A percentile compares a stretch with the other conserved stretches of the same genome.
Evolutionary conservation across 2,113 vertebrate species (phyloP).

Genomic region (Bombycilla garrulus): DNA sequence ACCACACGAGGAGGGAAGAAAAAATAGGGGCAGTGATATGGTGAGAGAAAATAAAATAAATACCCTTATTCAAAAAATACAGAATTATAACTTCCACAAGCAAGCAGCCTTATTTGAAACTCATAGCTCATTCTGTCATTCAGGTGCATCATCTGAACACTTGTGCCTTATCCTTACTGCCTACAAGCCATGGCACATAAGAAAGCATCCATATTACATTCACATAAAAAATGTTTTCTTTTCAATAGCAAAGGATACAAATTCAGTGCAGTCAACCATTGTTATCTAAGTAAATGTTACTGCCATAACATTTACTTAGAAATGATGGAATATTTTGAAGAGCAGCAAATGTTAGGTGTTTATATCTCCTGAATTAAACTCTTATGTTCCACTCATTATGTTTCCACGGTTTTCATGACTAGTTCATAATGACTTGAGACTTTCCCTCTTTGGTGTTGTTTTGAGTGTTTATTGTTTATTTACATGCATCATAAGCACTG

Average conservation of each 20-base stretch:
- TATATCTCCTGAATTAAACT: not conserved
- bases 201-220: not conserved
- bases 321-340: not conserved
- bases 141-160: not conserved
- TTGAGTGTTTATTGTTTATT: not conserved
- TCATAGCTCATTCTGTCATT: not conserved
- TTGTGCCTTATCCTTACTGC: not conserved
- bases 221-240: not conserved
- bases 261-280: not conserved
- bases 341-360: not conserved
- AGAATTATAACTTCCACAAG: not conserved
- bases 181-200: not conserved
- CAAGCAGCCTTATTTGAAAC: not conserved
- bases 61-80: not conserved
- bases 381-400: not conserved
- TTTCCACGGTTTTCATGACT: not conserved
- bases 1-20: rapidly evolving
- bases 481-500: not conserved
- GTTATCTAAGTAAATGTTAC: not conserved
- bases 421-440: not conserved
- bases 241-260: not conserved
- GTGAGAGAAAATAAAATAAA: not conserved
- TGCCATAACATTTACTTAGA: not conserved
- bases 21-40: rapidly evolving
- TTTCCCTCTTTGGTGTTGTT: not conserved